Evolutionary conservation across 2,113 vertebrate species (phyloP).

Genomic region (Melanotaenia duboulayi): DNA sequence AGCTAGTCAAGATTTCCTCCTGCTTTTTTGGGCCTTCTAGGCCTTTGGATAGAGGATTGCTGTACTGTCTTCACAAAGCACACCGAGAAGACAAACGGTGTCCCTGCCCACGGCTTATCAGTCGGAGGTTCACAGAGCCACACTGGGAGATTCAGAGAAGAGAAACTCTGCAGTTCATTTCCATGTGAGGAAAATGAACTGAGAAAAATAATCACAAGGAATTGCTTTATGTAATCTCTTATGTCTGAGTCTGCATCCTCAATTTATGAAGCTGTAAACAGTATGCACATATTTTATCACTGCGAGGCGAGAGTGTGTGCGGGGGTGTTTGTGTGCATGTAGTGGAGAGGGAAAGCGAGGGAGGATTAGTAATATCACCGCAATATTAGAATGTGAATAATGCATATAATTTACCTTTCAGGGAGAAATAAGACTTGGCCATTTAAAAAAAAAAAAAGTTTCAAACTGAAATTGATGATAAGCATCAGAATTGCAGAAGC

Average conservation of each 20-base stretch:
- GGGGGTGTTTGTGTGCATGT: slow-evolving; percentile 7
- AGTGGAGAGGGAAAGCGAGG: not conserved
- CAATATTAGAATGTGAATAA: slow-evolving; percentile 75
- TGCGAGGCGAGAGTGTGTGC: slow-evolving; percentile 2
- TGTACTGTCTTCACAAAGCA: slow-evolving; percentile 5
- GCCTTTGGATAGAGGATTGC: slow-evolving; percentile 32
- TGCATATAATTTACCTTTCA: slow-evolving; percentile 66
- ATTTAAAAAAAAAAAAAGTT: slow-evolving; percentile 58
- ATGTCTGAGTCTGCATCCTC: slow-evolving; percentile 69
- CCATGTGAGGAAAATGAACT: slow-evolving; percentile 48
- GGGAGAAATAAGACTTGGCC: slow-evolving; percentile 27
- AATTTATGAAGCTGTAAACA: slow-evolving; percentile 74
- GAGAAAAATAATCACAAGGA: slow-evolving; percentile 66
- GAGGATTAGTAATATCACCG: slow-evolving; percentile 42
- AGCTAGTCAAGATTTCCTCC: slow-evolving; percentile 50
- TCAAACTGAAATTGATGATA: slow-evolving; percentile 56
- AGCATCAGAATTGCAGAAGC: slow-evolving; percentile 32
- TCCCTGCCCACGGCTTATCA: slow-evolving; percentile 36
- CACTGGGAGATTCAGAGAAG: slow-evolving; percentile 3
- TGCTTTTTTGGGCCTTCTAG: slow-evolving; percentile 16
- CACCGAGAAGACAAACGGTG: slow-evolving; percentile 9
- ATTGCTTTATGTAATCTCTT: slow-evolving; percentile 70
- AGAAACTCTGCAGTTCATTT: slow-evolving; percentile 48
- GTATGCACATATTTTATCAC: slow-evolving; percentile 68
- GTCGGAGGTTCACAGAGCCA: slow-evolving; percentile 21